phyloP scores from a whole-genome alignment of 2,888 invertebrate genomes.

The Synergus laeviventris region DNA sequence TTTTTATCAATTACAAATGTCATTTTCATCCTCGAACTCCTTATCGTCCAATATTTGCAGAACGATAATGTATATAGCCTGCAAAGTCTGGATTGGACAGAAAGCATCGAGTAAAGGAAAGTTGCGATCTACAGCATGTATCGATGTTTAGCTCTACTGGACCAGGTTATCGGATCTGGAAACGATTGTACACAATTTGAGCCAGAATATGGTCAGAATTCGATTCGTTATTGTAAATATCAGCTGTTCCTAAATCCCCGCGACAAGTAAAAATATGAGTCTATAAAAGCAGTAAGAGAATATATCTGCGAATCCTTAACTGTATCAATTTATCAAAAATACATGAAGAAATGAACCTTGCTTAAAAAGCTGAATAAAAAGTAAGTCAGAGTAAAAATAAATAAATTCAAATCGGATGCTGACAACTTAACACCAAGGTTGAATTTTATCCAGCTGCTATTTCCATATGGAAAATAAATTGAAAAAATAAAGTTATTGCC shows the following conservation, averaged over 20 bases:
- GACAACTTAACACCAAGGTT: background rate
- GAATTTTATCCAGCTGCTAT: constrained; percentile 4
- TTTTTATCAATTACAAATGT: background rate
- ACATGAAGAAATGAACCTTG: background rate
- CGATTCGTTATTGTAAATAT: constrained; percentile 9
- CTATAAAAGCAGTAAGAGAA: background rate
- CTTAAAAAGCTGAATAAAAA: background rate
- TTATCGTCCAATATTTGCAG: background rate
- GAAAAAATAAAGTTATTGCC: constrained; percentile 12
- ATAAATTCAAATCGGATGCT: background rate
- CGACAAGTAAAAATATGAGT: background rate
- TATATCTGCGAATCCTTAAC: background rate
- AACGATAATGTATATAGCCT: background rate
- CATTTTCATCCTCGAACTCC: background rate
- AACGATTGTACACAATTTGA: constrained; percentile 17
- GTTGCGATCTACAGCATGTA: constrained; percentile 12
- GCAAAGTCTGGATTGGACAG: constrained; percentile 24
- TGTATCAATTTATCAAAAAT: background rate
- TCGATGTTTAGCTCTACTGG: constrained; percentile 26
- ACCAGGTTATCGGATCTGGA: constrained; percentile 30
- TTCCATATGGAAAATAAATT: constrained; percentile 7
- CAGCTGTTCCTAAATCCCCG: background rate
- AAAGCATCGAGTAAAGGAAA: constrained; percentile 22
- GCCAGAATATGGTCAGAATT: constrained; percentile 1
- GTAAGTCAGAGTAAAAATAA: constrained; percentile 1